These are phyloP conservation scores for Borostomias antarcticus DNA, from an alignment of 2,797 vertebrate species.

Conservation along the genomic window DNA sequence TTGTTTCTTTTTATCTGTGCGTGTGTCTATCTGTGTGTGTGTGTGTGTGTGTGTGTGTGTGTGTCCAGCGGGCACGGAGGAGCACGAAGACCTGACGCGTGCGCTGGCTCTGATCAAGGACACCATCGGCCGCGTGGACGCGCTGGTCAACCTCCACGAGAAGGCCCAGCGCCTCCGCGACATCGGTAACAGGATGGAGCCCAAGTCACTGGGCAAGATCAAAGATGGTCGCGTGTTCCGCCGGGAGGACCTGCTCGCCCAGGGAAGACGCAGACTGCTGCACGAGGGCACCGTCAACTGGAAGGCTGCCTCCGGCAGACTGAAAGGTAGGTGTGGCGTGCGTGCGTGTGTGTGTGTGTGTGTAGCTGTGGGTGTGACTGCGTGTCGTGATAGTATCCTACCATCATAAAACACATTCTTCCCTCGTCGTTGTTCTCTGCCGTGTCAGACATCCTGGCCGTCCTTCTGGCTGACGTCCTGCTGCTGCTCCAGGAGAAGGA, in stretches of 20 bases:
- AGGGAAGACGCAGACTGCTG: constrained; percentile 75
- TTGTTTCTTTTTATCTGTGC: too few relatives aligned
- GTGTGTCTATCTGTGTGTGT: too few relatives aligned
- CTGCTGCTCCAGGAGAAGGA: constrained; percentile 96
- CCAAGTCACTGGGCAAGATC: constrained; percentile 85
- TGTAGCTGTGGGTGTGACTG: not conserved
- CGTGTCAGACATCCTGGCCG: constrained; percentile 86
- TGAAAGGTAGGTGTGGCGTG: constrained; percentile 84
- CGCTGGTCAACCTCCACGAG: constrained; percentile 84
- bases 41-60: not conserved
- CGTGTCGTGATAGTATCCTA: not conserved
- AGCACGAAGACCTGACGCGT: constrained; percentile 83
- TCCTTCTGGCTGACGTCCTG: constrained; percentile 90
- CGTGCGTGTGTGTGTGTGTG: too few relatives aligned
- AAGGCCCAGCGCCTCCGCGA: constrained; percentile 88
- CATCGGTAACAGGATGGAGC: constrained; percentile 86
- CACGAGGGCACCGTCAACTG: constrained; percentile 87
- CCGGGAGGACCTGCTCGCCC: constrained; percentile 86
- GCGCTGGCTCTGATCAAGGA: constrained; percentile 87
- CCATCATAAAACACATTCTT: not conserved
- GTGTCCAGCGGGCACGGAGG: constrained; percentile 80
- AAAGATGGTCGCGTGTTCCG: constrained; percentile 88
- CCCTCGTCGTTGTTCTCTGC: not conserved
- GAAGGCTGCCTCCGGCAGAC: constrained; percentile 90
- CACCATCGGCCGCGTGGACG: constrained; percentile 85